A percentile compares a stretch with the other conserved stretches of the same genome.
phyloP scores from a whole-genome alignment of 2,797 vertebrate genomes.

The Chiroxiphia lanceolata region DNA sequence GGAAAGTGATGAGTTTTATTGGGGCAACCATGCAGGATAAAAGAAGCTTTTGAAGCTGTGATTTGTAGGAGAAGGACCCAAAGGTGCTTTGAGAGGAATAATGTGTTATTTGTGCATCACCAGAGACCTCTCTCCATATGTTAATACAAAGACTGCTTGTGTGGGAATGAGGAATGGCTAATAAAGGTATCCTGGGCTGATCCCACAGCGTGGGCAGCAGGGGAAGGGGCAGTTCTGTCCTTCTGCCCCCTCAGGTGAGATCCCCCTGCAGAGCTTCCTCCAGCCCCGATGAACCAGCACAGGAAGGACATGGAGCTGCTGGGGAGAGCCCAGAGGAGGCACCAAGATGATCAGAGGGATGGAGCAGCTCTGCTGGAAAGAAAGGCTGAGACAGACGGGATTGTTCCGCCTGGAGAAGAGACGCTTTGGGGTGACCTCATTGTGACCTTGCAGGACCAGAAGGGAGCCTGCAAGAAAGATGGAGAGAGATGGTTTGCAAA shows the following conservation, averaged over 20 bases:
- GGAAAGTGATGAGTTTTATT: not conserved
- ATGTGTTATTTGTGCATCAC: not conserved
- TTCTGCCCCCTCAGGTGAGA: not conserved
- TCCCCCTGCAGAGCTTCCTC: not conserved
- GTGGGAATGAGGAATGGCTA: not conserved
- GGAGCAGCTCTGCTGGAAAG: not conserved
- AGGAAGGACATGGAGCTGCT: not conserved
- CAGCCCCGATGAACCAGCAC: not conserved
- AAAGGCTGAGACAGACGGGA: not conserved
- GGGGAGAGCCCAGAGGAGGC: not conserved
- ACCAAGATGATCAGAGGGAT: not conserved
- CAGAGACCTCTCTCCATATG: rapidly evolving
- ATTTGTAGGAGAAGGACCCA: not conserved
- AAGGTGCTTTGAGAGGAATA: not conserved
- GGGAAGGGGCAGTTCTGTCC: not conserved
- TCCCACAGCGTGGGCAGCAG: not conserved
- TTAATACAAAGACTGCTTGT: not conserved
- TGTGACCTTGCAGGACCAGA: rapidly evolving
- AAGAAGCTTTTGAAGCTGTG: not conserved
- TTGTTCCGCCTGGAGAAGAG: not conserved
- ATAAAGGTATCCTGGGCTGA: not conserved
- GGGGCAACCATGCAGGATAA: not conserved
- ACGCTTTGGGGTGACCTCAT: not conserved
- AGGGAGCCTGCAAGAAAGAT: rapidly evolving
- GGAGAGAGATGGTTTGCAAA: not conserved